Conservation (phyloP, 2,797 vertebrate species). For the Falco peregrinus region DNA sequence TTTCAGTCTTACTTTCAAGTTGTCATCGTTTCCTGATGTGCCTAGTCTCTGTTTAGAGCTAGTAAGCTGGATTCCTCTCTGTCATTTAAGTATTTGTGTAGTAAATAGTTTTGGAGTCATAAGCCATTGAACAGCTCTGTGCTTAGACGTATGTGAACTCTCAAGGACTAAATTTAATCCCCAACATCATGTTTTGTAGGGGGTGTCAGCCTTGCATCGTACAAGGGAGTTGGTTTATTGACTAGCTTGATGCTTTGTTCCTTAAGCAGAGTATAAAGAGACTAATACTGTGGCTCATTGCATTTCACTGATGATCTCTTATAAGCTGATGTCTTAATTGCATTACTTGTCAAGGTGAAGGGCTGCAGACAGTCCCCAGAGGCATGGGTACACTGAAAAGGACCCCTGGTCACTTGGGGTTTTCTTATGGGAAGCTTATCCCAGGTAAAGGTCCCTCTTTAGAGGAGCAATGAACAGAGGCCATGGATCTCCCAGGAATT, state of each 20-base stretch:
- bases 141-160: not conserved
- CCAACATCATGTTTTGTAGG: not conserved
- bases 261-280: not conserved
- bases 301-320: not conserved
- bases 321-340: not conserved
- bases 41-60: not conserved
- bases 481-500: not conserved
- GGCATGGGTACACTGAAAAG: not conserved
- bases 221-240: not conserved
- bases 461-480: not conserved
- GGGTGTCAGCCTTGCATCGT: not conserved
- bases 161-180: not conserved
- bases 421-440: not conserved
- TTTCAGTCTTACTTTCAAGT: conserved; percentile 16
- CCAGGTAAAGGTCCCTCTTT: not conserved
- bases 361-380: not conserved
- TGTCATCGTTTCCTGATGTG: not conserved
- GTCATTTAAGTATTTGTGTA: not conserved
- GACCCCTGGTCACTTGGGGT: not conserved
- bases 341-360: not conserved
- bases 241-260: not conserved
- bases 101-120: not conserved
- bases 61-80: not conserved
- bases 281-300: not conserved
- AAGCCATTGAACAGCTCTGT: not conserved